These are phyloP conservation scores for Scylla paramamosain DNA, from an alignment of 1,140 invertebrate species.

Conservation along the genomic window DNA sequence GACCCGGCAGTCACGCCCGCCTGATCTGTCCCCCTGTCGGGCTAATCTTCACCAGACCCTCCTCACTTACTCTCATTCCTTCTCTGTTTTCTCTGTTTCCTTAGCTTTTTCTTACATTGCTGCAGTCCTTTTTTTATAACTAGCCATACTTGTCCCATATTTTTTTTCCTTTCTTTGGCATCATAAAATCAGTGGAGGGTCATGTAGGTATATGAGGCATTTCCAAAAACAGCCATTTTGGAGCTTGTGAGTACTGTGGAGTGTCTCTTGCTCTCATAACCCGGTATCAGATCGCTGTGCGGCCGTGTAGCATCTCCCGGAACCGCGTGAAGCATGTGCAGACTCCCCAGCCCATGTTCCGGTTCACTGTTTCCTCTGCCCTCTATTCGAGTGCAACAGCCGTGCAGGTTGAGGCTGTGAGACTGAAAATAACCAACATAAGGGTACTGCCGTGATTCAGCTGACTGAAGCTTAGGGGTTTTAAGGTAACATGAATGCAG, in stretches of 20 bases:
- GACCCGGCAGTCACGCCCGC: constrained; percentile 47
- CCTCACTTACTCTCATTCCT: background rate
- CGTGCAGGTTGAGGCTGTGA: too few species aligned
- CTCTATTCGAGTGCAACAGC: too few species aligned
- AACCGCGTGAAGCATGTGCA: background rate
- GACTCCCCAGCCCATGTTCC: background rate
- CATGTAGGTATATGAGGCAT: constrained; percentile 9
- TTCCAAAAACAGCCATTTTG: background rate
- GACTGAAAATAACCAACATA: too few species aligned
- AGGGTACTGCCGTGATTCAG: background rate
- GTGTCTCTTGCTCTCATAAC: background rate
- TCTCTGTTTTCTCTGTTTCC: background rate
- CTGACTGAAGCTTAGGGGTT: background rate
- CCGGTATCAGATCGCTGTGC: background rate
- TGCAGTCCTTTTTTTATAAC: background rate
- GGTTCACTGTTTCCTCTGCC: background rate
- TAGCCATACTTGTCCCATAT: background rate
- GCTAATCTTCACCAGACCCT: constrained; percentile 38
- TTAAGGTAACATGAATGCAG: background rate
- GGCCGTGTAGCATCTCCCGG: background rate
- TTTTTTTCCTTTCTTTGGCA: background rate
- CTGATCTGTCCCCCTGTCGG: constrained; percentile 35
- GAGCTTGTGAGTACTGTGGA: background rate
- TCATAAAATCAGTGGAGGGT: background rate
- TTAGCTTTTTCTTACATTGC: background rate